These are phyloP conservation scores for Cranoglanis bouderius DNA, from an alignment of 2,113 vertebrate species.

Conservation along the genomic window DNA sequence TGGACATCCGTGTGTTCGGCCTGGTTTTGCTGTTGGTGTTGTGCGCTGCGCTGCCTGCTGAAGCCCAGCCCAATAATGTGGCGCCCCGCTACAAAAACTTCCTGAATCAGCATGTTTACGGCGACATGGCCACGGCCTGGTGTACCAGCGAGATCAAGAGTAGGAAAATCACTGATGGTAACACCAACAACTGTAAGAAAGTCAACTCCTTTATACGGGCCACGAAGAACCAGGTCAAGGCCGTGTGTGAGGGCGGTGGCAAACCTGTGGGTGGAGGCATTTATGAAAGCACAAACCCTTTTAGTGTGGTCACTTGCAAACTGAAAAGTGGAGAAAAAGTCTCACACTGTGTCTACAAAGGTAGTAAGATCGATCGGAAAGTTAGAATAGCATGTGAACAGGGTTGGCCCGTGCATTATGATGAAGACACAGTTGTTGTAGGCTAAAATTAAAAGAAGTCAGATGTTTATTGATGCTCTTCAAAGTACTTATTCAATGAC, in stretches of 20 bases:
- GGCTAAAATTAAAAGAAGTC: not conserved
- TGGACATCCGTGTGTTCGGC: not conserved
- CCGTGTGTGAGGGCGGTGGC: conserved; percentile 25
- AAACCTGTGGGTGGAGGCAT: too few relatives aligned
- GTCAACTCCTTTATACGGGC: conserved; percentile 47
- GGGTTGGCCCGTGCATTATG: conserved; percentile 47
- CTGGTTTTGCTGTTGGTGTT: not conserved
- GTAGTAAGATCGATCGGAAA: too few relatives aligned
- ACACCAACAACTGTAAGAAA: too few relatives aligned
- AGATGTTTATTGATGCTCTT: not conserved
- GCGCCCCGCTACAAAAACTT: not conserved
- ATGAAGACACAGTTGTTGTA: conserved; percentile 10
- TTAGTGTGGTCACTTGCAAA: conserved; percentile 42
- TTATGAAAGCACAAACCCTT: conserved; percentile 23
- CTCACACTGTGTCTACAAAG: conserved; percentile 38
- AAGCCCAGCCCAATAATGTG: not conserved
- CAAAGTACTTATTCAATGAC: not conserved
- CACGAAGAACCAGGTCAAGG: not conserved
- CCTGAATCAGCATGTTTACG: conserved; percentile 29
- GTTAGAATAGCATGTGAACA: conserved; percentile 22
- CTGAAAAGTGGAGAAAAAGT: conserved; percentile 27
- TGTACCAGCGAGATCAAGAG: conserved; percentile 17
- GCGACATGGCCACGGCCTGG: not conserved
- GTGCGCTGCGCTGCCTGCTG: not conserved
- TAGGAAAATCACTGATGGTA: too few relatives aligned